A percentile compares a stretch with the other conserved stretches of the same genome.
Evolutionary conservation across 53 echinoderm and acorn worm genomes (phyloP).

Genomic region (Pentamera pediparva): DNA sequence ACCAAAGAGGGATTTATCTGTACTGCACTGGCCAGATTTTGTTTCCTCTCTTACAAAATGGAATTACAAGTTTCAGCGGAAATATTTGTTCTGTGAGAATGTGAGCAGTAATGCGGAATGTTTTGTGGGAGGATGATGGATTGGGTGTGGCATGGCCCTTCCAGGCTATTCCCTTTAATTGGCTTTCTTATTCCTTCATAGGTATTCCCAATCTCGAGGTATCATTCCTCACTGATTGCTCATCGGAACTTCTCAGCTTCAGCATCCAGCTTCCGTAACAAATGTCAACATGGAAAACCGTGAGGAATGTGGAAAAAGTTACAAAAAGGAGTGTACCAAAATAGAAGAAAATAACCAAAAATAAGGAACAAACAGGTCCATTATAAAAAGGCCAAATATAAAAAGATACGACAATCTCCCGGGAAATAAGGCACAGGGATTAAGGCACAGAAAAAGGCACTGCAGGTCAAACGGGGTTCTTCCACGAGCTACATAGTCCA

Average conservation of each 20-base stretch:
- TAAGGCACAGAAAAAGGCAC: slow-evolving; percentile 25
- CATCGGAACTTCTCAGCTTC: background rate
- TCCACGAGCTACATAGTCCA: slow-evolving; percentile 13
- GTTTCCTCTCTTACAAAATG: slow-evolving; percentile 19
- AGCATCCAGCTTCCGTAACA: background rate
- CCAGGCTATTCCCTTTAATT: too few species aligned
- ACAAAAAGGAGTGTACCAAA: background rate
- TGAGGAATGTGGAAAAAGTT: slow-evolving; percentile 31
- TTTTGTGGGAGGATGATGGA: slow-evolving; percentile 26
- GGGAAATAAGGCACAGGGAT: background rate
- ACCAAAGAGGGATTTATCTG: background rate
- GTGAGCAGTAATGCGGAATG: slow-evolving; percentile 34
- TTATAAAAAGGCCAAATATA: background rate
- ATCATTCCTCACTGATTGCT: background rate
- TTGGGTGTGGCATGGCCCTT: slow-evolving; percentile 25
- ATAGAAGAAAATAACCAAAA: background rate
- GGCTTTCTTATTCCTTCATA: slow-evolving; percentile 19
- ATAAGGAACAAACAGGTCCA: too few species aligned
- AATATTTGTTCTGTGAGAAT: slow-evolving; percentile 23
- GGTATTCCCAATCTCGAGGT: too few species aligned
- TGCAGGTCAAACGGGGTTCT: too few species aligned
- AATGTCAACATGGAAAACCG: too few species aligned
- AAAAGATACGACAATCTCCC: background rate
- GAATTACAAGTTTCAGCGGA: slow-evolving; percentile 32
- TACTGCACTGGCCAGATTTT: too few species aligned